phyloP scores from a whole-genome alignment of 2,797 vertebrate genomes.

The Enteromius viviparus region DNA sequence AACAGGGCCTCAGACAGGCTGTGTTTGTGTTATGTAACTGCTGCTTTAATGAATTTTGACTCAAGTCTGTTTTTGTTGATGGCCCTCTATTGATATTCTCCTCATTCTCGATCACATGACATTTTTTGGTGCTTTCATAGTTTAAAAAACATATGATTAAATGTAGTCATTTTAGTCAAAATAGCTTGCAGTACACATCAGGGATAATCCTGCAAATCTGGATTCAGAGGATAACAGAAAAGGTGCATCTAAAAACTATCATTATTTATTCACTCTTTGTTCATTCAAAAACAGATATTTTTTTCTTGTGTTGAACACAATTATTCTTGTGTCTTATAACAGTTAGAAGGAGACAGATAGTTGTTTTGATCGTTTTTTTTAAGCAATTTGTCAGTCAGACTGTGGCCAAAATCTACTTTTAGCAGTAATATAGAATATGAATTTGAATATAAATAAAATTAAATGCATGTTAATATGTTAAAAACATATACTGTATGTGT shows the following conservation, averaged over 20 bases:
- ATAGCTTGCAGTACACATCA: not conserved
- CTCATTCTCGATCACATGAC: not conserved
- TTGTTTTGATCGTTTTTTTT: not conserved
- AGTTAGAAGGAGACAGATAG: not conserved
- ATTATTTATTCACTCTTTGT: not conserved
- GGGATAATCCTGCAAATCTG: not conserved
- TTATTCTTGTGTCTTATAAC: not conserved
- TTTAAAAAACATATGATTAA: not conserved
- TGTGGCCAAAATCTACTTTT: not conserved
- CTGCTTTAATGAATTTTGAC: conserved; percentile 20
- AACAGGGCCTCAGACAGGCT: conserved; percentile 41
- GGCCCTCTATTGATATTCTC: not conserved
- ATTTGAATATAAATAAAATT: too few species aligned
- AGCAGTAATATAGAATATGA: too few species aligned
- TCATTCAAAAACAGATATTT: not conserved
- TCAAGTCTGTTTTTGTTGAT: conserved; percentile 31
- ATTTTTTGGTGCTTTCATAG: not conserved
- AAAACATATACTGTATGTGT: too few species aligned
- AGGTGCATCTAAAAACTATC: not conserved
- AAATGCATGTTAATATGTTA: too few species aligned
- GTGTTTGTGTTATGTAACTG: conserved; percentile 60
- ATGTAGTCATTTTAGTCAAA: not conserved
- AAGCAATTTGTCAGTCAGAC: not conserved
- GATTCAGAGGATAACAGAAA: not conserved
- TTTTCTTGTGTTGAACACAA: not conserved